Percentiles rank a stretch among this genome's conserved stretches.
phyloP scores from a whole-genome alignment of 2,797 vertebrate genomes.

The Pseudotriccus pelzelni region DNA sequence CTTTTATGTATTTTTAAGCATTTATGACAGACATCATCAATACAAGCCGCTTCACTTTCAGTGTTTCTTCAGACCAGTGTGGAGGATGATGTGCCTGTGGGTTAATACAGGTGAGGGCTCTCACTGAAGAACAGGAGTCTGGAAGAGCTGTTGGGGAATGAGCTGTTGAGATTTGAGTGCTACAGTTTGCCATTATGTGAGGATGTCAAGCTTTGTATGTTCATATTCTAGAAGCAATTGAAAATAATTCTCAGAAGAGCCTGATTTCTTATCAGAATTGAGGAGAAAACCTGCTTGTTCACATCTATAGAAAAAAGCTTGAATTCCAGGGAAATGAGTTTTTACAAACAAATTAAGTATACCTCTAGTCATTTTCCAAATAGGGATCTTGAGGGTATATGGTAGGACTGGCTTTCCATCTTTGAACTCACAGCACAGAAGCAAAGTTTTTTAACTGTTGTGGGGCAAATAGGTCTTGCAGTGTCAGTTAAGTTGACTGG shows the following conservation, averaged over 20 bases:
- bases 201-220: neutral
- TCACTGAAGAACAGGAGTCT: neutral
- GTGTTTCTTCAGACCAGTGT: accelerated
- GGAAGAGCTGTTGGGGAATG: neutral
- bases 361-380: neutral
- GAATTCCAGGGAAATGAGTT: neutral
- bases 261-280: neutral
- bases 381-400: neutral
- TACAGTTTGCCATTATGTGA: neutral
- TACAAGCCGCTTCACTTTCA: neutral
- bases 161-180: neutral
- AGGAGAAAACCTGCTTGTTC: neutral
- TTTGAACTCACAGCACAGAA: neutral
- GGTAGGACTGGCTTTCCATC: neutral
- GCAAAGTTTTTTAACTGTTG: neutral
- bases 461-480: neutral
- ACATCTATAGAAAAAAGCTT: neutral
- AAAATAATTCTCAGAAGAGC: neutral
- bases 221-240: neutral
- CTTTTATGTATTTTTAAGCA: neutral
- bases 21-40: neutral
- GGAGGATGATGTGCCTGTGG: neutral
- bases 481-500: neutral
- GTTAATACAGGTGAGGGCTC: neutral
- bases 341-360: neutral